Evolutionary conservation across 2,113 vertebrate species (phyloP), one percentile per base, ranked within the genome.

Genomic region (Trogon surrucura): DNA sequence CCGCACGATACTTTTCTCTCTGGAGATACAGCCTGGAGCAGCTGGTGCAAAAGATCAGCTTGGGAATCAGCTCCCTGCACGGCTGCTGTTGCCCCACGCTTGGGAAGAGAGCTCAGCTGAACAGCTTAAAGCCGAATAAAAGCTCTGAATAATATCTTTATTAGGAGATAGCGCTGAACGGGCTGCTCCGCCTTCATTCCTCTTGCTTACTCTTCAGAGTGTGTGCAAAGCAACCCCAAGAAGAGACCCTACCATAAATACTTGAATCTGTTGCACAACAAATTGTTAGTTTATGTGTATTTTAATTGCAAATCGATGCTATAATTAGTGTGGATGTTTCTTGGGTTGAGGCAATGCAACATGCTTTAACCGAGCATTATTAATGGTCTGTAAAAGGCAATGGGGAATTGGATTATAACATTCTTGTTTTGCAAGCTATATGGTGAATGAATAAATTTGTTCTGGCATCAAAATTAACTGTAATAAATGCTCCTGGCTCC

Each of bases 401-500:
- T 5, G 72, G 83, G 84, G 87, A 92, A 95, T 94, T 87, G 66
- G 82, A 94, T 90, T 82, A 57, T 88, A 74, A 83, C 48, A 38
- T 62, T 93, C 81, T 91, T 93, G 95, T 96, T 96, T 88, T 96
- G 75, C 88, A 88, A 78, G 93, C 88, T 94, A 64, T 92, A 94
- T 73, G 64, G 92, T 50, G 88, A 85, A 91, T 88, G 93, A 93
- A 94, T 77, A 91, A 77, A 94, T 82, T 80, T 51, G 67, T 64
- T 70, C 88, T 95, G 95, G 85, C 93, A 93, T 91, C 64, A 93
- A 86, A 91, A 93, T 78, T 91, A 94, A 93, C 75, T 45, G 71
- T 88, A 88, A 95, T 89, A 83, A 93, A 91, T 56, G 56, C 60
- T 73, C 85, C 81, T 85, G 78, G 88, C 64, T 89, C 51, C 56